Evolutionary conservation across 2,797 vertebrate species (phyloP).

Genomic region (Hippocampus kuda): DNA sequence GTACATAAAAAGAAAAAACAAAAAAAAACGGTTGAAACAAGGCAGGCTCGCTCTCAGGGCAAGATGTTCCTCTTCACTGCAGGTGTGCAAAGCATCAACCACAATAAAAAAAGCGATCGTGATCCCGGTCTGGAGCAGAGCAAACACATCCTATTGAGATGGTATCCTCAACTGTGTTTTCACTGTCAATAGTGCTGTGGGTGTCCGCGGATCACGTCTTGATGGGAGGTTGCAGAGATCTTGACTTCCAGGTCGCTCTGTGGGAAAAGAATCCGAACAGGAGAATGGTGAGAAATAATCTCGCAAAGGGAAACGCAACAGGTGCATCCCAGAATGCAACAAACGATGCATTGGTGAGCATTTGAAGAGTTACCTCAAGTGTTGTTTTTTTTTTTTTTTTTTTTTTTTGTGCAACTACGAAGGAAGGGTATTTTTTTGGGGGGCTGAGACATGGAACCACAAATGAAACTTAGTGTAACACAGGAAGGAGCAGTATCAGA

Average conservation of each 20-base stretch:
- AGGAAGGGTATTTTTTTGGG: too few relatives aligned
- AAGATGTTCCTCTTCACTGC: neutral
- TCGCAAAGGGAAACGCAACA: neutral
- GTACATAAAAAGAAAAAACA: neutral
- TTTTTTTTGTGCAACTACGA: too few relatives aligned
- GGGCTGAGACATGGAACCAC: too few relatives aligned
- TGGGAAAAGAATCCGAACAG: constrained; percentile 16
- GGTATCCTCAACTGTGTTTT: constrained; percentile 21
- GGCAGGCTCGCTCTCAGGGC: neutral
- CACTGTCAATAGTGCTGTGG: neutral
- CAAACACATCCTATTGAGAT: neutral
- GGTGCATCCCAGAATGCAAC: too few relatives aligned
- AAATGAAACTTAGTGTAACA: too few relatives aligned
- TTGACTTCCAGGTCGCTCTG: constrained; percentile 5
- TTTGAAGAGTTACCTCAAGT: too few relatives aligned
- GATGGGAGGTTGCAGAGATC: constrained; percentile 15
- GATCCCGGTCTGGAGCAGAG: neutral
- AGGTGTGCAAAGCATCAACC: neutral
- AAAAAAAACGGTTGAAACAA: neutral
- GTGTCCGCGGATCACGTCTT: neutral
- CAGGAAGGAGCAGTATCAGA: too few relatives aligned
- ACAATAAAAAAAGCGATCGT: neutral
- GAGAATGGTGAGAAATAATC: constrained; percentile 46
- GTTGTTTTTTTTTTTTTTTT: too few relatives aligned
- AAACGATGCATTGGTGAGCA: neutral